phyloP scores from a whole-genome alignment of 2,888 invertebrate genomes.

The Leucania comma region DNA sequence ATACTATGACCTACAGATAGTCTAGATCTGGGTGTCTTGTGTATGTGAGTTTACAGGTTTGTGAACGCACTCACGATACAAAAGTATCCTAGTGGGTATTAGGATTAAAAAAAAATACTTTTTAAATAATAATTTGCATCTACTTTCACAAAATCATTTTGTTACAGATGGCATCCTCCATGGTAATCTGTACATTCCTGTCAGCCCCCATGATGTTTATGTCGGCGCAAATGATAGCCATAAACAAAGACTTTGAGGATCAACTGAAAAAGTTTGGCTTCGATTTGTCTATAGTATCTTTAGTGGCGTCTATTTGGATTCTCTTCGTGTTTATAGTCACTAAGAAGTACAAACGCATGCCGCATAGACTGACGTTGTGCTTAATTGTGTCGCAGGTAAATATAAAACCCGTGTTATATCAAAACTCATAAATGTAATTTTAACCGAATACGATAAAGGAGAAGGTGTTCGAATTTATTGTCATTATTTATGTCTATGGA shows the following conservation, averaged over 20 bases:
- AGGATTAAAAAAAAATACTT: no score
- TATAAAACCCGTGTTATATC: not conserved
- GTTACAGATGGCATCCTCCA: slow-evolving; percentile 96
- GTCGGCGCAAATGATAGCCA: slow-evolving; percentile 97
- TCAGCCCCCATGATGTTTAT: slow-evolving; percentile 99
- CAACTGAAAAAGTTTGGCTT: slow-evolving; percentile 95
- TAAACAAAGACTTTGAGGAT: slow-evolving; percentile 94
- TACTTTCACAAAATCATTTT: not conserved
- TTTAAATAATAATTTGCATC: no score
- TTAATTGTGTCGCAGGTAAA: slow-evolving; percentile 95
- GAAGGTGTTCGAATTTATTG: no score
- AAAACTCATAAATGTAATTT: not conserved
- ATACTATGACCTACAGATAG: no score
- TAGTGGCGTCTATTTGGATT: slow-evolving; percentile 95
- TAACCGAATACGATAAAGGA: not conserved
- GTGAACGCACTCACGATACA: no score
- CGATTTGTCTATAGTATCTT: slow-evolving; percentile 95
- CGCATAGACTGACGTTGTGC: slow-evolving; percentile 95
- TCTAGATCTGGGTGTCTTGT: no score
- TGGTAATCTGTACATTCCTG: slow-evolving; percentile 98
- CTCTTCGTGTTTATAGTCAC: slow-evolving; percentile 93
- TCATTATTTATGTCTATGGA: no score
- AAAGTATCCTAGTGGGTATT: no score
- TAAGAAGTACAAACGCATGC: slow-evolving; percentile 94
- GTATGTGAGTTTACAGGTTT: no score